A percentile compares a stretch with the other conserved stretches of the same genome.
Evolutionary conservation across 2,888 invertebrate genomes (phyloP).

Genomic region (Cenopis cana): DNA sequence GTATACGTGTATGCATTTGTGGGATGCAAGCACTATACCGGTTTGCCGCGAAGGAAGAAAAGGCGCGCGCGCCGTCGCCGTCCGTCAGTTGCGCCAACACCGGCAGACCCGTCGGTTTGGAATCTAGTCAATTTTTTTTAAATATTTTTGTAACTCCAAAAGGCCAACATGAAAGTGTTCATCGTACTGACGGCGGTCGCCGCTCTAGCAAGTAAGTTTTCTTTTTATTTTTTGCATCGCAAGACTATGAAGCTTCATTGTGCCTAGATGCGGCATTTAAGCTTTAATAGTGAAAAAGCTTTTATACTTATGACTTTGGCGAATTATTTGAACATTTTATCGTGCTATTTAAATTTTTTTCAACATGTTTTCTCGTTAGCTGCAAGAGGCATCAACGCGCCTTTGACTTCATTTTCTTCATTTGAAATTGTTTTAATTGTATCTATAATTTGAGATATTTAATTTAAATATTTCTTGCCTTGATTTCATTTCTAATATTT

Average conservation of each 20-base stretch:
- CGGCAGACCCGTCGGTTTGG: slow-evolving; percentile 76
- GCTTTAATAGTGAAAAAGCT: slow-evolving; percentile 34
- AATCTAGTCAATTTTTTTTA: slow-evolving; percentile 80
- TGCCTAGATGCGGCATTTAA: slow-evolving; percentile 17
- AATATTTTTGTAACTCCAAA: slow-evolving; percentile 65
- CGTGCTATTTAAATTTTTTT: slow-evolving; percentile 5
- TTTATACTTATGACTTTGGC: slow-evolving; percentile 36
- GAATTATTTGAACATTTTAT: slow-evolving; percentile 31
- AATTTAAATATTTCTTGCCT: neutral
- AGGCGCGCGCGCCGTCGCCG: slow-evolving; percentile 74
- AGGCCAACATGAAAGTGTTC: slow-evolving; percentile 83
- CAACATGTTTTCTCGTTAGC: neutral
- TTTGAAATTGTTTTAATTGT: too few relatives aligned
- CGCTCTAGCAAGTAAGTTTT: slow-evolving; percentile 80
- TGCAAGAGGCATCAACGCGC: slow-evolving; percentile 63
- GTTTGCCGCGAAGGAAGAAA: slow-evolving; percentile 80
- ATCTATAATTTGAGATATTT: too few relatives aligned
- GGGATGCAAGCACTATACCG: slow-evolving; percentile 70
- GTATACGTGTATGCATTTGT: slow-evolving; percentile 75
- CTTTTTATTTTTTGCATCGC: slow-evolving; percentile 25
- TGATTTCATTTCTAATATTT: neutral
- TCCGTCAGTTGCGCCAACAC: slow-evolving; percentile 79
- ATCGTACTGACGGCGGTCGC: slow-evolving; percentile 77
- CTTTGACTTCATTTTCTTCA: neutral
- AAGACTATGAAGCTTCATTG: slow-evolving; percentile 27